Base-by-base conservation (phyloP, 2,113 vertebrate genomes). In the Rhadina sibilatrix region DNA sequence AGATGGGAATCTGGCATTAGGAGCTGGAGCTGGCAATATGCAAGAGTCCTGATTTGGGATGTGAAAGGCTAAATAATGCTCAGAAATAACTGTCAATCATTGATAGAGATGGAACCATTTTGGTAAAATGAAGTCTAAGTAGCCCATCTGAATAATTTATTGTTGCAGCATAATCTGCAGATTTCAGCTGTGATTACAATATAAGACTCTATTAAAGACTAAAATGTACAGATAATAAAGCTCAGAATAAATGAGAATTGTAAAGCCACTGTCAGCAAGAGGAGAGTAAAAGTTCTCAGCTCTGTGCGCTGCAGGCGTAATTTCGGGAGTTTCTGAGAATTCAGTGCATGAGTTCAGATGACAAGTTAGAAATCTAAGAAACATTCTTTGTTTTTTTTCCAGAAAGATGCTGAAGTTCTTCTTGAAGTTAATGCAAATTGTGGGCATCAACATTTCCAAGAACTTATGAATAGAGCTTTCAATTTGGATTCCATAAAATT, bases 151-250 rank as follows among this genome's bases (percentile, higher is more conserved):
- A 97, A 96, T 97, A 96, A 97, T 93, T 95, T 94, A 96, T 95
- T 94, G 85, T 68, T 61, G 86, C 74, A 93, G 93, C 83, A 93
- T 93, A 96, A 95, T 94, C 94, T 95, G 77, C 83, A 94, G 93
- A 96, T 95, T 95, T 97, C 87, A 94, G 94, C 77, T 94, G 90
- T 93, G 92, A 96, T 97, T 96, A 89, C 89, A 96, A 94, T 88
- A 54, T 87, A 87, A 93, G 88, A 84, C 50, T 77, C 77, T 65
- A 76, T 93, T 96, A 94, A 95, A 87, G 74, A 96, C 90, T 92
- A 75, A 74, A 79, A 96, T 83, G 78, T 92, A 89, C 68, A 87
- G 70, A 94, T 93, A 94, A 70, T 89, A 89, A 89, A 92, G 74
- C 89, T 86, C 33, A 68, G 86, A 95, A 94, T 87, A 84, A 96